Evolutionary conservation across 64 coral and sea anemone genomes (phyloP).

Genomic region (Acropora yongei): DNA sequence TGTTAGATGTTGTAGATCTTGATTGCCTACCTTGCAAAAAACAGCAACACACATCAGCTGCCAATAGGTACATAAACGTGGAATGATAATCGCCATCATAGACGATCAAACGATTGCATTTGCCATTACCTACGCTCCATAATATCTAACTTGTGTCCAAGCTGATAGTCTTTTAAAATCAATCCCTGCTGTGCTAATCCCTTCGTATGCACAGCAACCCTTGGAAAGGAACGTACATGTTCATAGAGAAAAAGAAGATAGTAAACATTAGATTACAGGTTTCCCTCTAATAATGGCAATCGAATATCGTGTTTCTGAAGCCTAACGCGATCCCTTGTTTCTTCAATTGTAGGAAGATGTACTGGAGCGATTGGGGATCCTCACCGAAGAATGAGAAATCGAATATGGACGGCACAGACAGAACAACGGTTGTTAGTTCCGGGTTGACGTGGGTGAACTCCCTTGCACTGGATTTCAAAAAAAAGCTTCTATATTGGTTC

Average conservation of each 20-base stretch:
- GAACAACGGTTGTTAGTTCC: conserved; percentile 52
- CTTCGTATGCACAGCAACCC: neutral
- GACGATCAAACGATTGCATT: neutral
- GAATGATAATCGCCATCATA: neutral
- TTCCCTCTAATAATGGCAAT: neutral
- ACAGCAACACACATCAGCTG: neutral
- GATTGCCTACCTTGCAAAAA: neutral
- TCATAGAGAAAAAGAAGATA: neutral
- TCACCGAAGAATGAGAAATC: conserved; percentile 75
- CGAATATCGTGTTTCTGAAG: neutral
- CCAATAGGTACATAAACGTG: neutral
- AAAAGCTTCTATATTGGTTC: conserved; percentile 69
- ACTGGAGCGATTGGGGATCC: conserved; percentile 82
- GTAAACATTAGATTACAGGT: neutral
- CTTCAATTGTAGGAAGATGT: conserved; percentile 67
- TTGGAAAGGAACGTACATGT: neutral
- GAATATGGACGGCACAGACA: conserved; percentile 82
- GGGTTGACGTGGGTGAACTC: conserved; percentile 61
- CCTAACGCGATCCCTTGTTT: neutral
- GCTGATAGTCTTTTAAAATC: neutral
- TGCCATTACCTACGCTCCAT: neutral
- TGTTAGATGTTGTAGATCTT: neutral
- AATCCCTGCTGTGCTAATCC: neutral
- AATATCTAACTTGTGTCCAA: neutral
- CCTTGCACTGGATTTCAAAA: conserved; percentile 67